phyloP scores from a whole-genome alignment of 2,113 vertebrate species.

The Zapus hudsonius region DNA sequence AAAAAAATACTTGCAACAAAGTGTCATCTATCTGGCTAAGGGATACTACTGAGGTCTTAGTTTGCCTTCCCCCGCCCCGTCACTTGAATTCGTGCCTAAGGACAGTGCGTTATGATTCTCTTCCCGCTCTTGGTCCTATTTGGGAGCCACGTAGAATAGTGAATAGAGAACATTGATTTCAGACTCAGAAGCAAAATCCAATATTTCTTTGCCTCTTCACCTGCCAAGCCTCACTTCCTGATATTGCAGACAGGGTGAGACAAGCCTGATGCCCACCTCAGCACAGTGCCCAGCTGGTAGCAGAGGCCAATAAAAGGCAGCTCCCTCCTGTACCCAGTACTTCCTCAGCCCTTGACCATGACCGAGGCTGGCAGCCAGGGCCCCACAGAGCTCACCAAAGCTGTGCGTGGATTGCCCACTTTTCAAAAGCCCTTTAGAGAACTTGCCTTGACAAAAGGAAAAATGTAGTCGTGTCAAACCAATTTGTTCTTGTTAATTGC shows the following conservation, averaged over 20 bases:
- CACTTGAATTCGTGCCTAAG: not conserved
- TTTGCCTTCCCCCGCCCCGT: too few relatives aligned
- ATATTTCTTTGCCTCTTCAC: too few relatives aligned
- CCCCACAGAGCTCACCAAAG: not conserved
- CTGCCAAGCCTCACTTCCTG: not conserved
- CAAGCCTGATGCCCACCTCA: fast-evolving
- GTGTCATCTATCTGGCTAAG: not conserved
- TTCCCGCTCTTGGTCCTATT: not conserved
- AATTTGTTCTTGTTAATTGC: conserved; percentile 67
- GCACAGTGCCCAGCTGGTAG: fast-evolving
- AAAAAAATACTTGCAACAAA: not conserved
- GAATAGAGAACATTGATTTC: not conserved
- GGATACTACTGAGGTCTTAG: not conserved
- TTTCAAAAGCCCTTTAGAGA: not conserved
- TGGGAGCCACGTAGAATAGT: fast-evolving
- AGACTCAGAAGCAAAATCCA: not conserved
- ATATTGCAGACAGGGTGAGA: not conserved
- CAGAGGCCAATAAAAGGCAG: fast-evolving
- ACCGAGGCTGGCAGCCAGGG: not conserved
- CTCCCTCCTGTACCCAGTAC: fast-evolving
- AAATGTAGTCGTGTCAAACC: not conserved
- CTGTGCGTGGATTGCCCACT: too few relatives aligned
- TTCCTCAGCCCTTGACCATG: too few relatives aligned
- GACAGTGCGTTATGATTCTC: not conserved
- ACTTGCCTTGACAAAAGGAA: not conserved